Conservation (phyloP, 2,113 vertebrate species). For the Elephantulus edwardii region DNA sequence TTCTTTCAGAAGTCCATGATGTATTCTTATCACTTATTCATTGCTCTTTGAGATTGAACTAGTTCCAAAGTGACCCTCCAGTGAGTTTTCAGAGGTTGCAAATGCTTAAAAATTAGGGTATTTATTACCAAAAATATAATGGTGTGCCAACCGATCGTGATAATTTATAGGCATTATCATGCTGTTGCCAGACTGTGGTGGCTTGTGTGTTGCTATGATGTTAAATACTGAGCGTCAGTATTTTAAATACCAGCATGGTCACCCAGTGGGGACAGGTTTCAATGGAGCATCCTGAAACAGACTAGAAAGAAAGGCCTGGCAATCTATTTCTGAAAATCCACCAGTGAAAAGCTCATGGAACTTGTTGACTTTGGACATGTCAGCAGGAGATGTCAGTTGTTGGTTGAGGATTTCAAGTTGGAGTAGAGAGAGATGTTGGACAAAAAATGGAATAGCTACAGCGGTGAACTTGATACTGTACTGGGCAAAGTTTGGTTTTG, state of each 20-base stretch:
- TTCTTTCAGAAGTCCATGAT: too few relatives aligned
- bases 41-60: too few relatives aligned
- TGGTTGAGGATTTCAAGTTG: not conserved
- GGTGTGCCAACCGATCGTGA: not conserved
- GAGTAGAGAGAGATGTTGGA: not conserved
- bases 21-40: too few relatives aligned
- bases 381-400: not conserved
- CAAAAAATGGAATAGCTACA: not conserved
- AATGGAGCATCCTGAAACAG: not conserved
- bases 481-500: not conserved
- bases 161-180: not conserved
- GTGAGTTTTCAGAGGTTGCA: too few relatives aligned
- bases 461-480: not conserved
- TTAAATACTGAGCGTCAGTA: not conserved
- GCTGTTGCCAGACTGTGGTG: not conserved
- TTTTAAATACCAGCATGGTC: not conserved
- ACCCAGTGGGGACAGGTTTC: not conserved
- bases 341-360: not conserved
- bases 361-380: not conserved
- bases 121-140: not conserved
- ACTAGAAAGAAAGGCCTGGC: not conserved
- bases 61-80: too few relatives aligned
- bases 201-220: not conserved
- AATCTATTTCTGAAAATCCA: not conserved
- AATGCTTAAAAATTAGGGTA: too few relatives aligned